These are phyloP conservation scores for Procambarus virginalis DNA, from an alignment of 1,140 invertebrate species.

Conservation along the genomic window DNA sequence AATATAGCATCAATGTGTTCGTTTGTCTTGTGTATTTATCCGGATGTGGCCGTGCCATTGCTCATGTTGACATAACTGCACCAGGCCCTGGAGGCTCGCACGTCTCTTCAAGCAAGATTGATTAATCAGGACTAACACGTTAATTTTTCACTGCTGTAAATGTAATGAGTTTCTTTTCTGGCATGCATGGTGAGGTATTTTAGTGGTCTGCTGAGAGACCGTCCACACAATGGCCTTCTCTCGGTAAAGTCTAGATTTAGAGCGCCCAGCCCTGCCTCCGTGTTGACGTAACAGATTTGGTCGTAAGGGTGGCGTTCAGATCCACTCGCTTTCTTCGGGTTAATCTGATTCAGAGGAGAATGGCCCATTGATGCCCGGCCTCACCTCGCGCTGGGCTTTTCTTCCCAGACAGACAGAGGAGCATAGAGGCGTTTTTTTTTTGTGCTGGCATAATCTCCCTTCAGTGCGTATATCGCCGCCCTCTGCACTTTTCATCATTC, in stretches of 20 bases:
- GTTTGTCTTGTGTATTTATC: no score
- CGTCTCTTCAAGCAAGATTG: neutral
- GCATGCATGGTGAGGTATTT: neutral
- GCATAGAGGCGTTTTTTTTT: neutral
- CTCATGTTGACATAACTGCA: neutral
- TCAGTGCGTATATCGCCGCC: neutral
- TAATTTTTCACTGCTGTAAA: neutral
- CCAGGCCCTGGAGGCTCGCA: neutral
- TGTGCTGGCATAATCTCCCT: neutral
- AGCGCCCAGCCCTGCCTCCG: neutral
- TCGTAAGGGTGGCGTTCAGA: conserved; percentile 15
- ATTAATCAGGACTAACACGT: neutral
- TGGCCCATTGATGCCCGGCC: conserved; percentile 5
- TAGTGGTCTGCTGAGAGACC: neutral
- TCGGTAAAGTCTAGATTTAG: neutral
- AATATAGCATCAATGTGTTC: no score
- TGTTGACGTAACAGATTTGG: conserved; percentile 31
- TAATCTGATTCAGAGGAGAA: conserved; percentile 39
- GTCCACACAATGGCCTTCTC: neutral
- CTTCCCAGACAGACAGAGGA: neutral
- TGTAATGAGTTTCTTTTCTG: neutral
- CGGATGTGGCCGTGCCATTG: no score
- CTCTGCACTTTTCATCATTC: neutral
- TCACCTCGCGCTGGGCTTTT: neutral
- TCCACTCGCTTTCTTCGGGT: conserved; percentile 22